A percentile compares a stretch with the other conserved stretches of the same genome.
Evolutionary conservation across 2,797 vertebrate genomes (phyloP).

Genomic region (Parauchenoglanis punctatus): DNA sequence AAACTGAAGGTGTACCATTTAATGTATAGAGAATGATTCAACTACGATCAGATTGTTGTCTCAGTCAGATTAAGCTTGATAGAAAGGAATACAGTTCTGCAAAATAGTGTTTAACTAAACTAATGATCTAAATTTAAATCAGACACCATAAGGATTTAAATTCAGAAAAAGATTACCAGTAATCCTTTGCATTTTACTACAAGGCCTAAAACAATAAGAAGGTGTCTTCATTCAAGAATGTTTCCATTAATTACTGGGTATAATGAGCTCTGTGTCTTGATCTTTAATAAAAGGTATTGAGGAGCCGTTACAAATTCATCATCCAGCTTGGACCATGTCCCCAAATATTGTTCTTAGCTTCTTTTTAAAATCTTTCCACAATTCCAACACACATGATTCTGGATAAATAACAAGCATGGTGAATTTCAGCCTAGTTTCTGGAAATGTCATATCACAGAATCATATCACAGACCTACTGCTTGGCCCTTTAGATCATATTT

Average conservation of each 20-base stretch:
- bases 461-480: not conserved
- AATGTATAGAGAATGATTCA: not conserved
- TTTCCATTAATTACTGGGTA: not conserved
- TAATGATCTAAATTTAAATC: not conserved
- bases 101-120: not conserved
- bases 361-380: not conserved
- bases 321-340: not conserved
- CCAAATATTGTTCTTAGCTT: not conserved
- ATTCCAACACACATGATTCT: not conserved
- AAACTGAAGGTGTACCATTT: not conserved
- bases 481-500: not conserved
- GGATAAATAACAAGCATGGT: not conserved
- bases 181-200: not conserved
- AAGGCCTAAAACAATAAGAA: not conserved
- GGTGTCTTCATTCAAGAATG: not conserved
- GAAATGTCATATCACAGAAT: not conserved
- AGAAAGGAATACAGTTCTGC: not conserved
- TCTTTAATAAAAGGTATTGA: not conserved
- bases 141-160: not conserved
- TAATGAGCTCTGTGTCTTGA: not conserved
- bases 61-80: not conserved
- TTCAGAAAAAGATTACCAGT: not conserved
- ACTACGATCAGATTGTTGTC: not conserved
- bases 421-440: not conserved
- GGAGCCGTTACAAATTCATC: not conserved